Evolutionary conservation across 2,797 vertebrate genomes (phyloP), one percentile per base, ranked within the genome.

Genomic region (Oceanodroma leucorhoa): DNA sequence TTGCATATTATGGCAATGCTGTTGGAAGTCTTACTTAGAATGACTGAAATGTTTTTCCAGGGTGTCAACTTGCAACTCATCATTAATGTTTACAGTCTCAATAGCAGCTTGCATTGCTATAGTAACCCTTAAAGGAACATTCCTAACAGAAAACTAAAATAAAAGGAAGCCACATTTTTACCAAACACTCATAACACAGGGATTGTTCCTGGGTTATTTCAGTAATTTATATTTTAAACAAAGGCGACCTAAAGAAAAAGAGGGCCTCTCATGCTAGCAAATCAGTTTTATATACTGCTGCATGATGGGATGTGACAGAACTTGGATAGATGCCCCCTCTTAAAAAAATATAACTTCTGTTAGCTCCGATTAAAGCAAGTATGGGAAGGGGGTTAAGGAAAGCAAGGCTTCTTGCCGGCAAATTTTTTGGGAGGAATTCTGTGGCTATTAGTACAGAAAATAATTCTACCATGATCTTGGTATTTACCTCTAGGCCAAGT

Each of bases 1-100:
- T 22, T 96, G 81, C 82, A 91, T 91, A 91, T 93, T 96, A 94
- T 86, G 84, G 90, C 95, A 97, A 83, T 92, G 80, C 81, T 96
- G 71, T 95, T 97, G 95, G 94, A 86, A 96, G 79, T 53, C 89
- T 93, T 96, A 51, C 76, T 96, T 75, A 84, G 64, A 96, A 96
- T 84, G 93, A 97, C 87, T 90, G 66, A 97, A 97, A 95, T 98
- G 95, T 94, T 97, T 97, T 95, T 94, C 66, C 45, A 97, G 93
- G 82, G 87, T 96, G 89, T 98, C 96, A 96, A 76, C 90, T 97
- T 97, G 92, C 95, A 94, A 97, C 88, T 72, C 89, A 94, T 96
- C 94, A 92, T 96, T 95, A 96, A 97, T 94, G 80, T 97, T 97
- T 96, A 95, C 84, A 91, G 78, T 92, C 93, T 97, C 91, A 97